Evolutionary conservation across 2,888 invertebrate genomes (phyloP).

Genomic region (Brenthis daphne): DNA sequence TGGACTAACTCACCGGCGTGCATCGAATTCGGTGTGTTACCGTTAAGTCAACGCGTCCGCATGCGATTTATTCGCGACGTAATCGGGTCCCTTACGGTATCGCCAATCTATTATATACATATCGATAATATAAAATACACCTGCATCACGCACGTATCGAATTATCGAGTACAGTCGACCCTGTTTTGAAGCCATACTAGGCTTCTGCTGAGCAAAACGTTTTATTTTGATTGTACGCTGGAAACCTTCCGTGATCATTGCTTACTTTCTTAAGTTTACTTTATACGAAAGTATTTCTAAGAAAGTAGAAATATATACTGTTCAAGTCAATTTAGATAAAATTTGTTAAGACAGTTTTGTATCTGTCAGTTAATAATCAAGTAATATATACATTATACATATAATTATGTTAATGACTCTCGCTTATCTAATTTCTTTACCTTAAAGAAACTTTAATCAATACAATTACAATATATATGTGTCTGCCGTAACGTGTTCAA

Average conservation of each 20-base stretch:
- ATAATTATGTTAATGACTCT: no score
- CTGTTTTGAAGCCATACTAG: slow-evolving; percentile 30
- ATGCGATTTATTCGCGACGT: slow-evolving; percentile 72
- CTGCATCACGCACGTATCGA: slow-evolving; percentile 37
- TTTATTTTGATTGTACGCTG: slow-evolving; percentile 17
- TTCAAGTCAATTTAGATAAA: no score
- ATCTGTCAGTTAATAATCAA: no score
- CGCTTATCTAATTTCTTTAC: slow-evolving; percentile 1
- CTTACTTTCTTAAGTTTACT: neutral
- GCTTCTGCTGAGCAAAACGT: slow-evolving; percentile 6
- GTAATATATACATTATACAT: no score
- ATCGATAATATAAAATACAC: slow-evolving; percentile 34
- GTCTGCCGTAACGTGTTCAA: slow-evolving; percentile 22
- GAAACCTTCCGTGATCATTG: neutral
- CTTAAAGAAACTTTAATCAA: neutral
- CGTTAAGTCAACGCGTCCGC: slow-evolving; percentile 60
- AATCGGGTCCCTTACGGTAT: slow-evolving; percentile 73
- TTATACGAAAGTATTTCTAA: neutral
- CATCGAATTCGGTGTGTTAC: slow-evolving; percentile 67
- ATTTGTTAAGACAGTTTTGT: no score
- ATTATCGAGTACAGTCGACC: slow-evolving; percentile 31
- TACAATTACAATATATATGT: neutral
- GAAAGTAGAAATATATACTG: neutral
- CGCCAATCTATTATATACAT: slow-evolving; percentile 49
- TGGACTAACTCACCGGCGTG: slow-evolving; percentile 41